Evolutionary conservation across 1,140 invertebrate genomes (phyloP).

Genomic region (Armadillidium nasatum): DNA sequence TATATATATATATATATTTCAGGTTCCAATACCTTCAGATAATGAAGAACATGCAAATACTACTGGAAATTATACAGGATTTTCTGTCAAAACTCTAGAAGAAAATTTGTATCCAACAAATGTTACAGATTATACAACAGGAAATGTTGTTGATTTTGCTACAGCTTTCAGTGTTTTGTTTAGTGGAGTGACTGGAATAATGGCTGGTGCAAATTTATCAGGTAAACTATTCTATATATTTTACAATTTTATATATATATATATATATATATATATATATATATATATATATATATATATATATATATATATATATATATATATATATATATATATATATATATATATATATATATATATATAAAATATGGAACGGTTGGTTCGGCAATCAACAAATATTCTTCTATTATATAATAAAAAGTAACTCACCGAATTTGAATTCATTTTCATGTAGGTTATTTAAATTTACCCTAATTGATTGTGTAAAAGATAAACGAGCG

Average conservation of each 20-base stretch:
- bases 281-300: constrained; percentile 29
- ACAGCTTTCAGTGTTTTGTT: constrained; percentile 91
- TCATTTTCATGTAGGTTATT: too few relatives aligned
- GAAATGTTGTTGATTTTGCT: constrained; percentile 69
- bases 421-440: too few relatives aligned
- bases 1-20: too few relatives aligned
- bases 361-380: too few relatives aligned
- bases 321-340: constrained; percentile 23
- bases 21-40: background rate
- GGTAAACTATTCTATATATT: too few relatives aligned
- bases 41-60: background rate
- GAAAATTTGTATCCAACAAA: constrained; percentile 73
- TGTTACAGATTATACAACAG: constrained; percentile 71
- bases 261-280: constrained; percentile 27
- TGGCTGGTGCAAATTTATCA: constrained; percentile 99
- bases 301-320: constrained; percentile 19
- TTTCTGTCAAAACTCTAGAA: constrained; percentile 64
- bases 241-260: constrained; percentile 18
- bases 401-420: too few relatives aligned
- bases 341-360: too few relatives aligned
- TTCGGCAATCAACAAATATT: too few relatives aligned
- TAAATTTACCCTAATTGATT: too few relatives aligned
- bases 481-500: too few relatives aligned
- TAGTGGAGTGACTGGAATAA: constrained; percentile 96
- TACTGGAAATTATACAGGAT: constrained; percentile 71